Percentiles rank a stretch among this genome's conserved stretches.
Evolutionary conservation across 2,888 invertebrate genomes (phyloP).

Genomic region (Pheosia tremula): DNA sequence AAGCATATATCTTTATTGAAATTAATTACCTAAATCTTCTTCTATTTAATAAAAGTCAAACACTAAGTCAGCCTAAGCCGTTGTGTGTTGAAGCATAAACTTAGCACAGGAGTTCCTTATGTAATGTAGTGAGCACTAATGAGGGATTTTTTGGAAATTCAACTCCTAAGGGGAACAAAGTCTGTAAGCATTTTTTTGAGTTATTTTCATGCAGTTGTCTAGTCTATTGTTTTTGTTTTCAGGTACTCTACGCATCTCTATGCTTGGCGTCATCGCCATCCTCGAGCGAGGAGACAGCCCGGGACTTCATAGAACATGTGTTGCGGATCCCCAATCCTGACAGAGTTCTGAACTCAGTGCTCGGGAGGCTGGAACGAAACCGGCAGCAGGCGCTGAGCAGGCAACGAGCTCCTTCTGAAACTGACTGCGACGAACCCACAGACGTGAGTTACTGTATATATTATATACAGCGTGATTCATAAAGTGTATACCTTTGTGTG

Average conservation of each 20-base stretch:
- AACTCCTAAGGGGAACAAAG: too few relatives aligned
- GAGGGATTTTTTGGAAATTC: too few relatives aligned
- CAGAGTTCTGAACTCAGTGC: constrained; percentile 68
- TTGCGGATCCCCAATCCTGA: constrained; percentile 66
- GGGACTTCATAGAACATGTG: constrained; percentile 67
- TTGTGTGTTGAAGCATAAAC: too few relatives aligned
- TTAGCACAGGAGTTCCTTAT: too few relatives aligned
- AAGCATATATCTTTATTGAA: too few relatives aligned
- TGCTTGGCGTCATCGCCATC: constrained; percentile 51
- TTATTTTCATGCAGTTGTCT: too few relatives aligned
- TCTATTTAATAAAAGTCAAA: too few relatives aligned
- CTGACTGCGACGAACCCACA: constrained; percentile 56
- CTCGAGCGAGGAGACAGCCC: constrained; percentile 55
- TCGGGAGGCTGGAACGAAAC: constrained; percentile 61
- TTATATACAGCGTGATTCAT: not conserved
- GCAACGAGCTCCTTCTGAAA: constrained; percentile 42
- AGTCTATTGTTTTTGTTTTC: constrained; percentile 7
- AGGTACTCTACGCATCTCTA: constrained; percentile 55
- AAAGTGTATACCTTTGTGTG: too few relatives aligned
- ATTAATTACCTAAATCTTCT: too few relatives aligned
- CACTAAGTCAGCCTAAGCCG: too few relatives aligned
- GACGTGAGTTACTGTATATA: constrained; percentile 43
- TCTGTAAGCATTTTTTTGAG: too few relatives aligned
- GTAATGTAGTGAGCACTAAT: too few relatives aligned
- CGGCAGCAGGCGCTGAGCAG: constrained; percentile 46